These are phyloP conservation scores for Percopsis transmontana DNA, from an alignment of 2,113 vertebrate genomes.

Conservation along the genomic window DNA sequence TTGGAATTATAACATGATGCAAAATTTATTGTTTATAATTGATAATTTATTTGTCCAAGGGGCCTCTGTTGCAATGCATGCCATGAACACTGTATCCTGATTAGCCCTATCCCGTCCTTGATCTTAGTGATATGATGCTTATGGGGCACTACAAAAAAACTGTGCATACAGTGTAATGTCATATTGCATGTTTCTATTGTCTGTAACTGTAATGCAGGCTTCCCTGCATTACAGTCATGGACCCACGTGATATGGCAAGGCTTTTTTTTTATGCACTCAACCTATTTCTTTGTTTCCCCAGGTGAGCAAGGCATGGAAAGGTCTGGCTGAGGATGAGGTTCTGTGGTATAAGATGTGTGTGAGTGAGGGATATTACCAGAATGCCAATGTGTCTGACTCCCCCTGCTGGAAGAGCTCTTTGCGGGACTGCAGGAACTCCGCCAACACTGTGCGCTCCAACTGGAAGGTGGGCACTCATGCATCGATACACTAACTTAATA, in stretches of 20 bases:
- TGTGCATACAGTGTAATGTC: no score
- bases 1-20: no score
- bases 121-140: no score
- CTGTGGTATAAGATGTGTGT: slow-evolving; percentile 90
- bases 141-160: no score
- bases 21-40: no score
- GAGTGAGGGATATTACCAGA: slow-evolving; percentile 82
- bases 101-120: no score
- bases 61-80: no score
- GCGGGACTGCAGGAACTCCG: slow-evolving; percentile 82
- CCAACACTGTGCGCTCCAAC: slow-evolving; percentile 84
- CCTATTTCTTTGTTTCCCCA: slow-evolving; percentile 64
- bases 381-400: slow-evolving; percentile 81
- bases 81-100: no score
- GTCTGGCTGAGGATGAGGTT: slow-evolving; percentile 89
- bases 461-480: slow-evolving; percentile 86
- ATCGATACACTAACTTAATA: not conserved
- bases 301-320: slow-evolving; percentile 92
- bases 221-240: not conserved
- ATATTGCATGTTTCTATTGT: no score
- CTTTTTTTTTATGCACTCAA: slow-evolving; percentile 48
- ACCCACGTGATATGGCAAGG: slow-evolving; percentile 16
- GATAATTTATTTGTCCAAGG: no score
- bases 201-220: not conserved
- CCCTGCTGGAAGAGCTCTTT: slow-evolving; percentile 91